Base-by-base conservation (phyloP, 2,888 invertebrate species). In the Polymixis flavicincta region DNA sequence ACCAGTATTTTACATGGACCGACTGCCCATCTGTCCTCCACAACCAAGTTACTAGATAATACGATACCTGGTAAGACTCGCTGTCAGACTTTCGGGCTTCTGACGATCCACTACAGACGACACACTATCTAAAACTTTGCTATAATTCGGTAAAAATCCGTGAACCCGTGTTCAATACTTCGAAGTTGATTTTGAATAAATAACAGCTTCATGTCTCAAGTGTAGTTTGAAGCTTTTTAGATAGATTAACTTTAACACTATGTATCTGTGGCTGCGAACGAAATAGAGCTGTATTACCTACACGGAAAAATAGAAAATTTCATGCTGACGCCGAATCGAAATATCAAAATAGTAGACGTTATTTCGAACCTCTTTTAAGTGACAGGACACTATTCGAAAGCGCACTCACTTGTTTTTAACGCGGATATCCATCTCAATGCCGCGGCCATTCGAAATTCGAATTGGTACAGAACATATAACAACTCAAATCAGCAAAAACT, bases 371-470 rank as follows among this genome's bases (percentile, higher is more conserved):
- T 67, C 37, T 11, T 11, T 66, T 11, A 45, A 17, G 4, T 45
- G 28, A 69, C 45, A 11, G 22, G 22, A 28, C 28, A 42, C 22
- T 42, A 52, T 69, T 71, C 9, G 22, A 54, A 68, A 25, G 70
- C 37, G 19, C 19, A 17, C 13, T 54, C 19, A 42, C 45, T 71
- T 70, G 67, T 69, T 69, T 48, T 45, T 17, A 45, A 45, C 42
- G n/a, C 13, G 1, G 19, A 37, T 61, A 25, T 14, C 6, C 9
- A 68, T 3, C 7, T 37, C 9, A 22, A 25, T 25, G 37, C n/a
- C 32, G 2, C 32, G 32, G 32, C 32, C 13, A 13, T 67, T 42
- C 67, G 37, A 60, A 67, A 25, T 37, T 19, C 25, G 3, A 59
- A 70, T 19, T 48, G 19, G 19, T 13, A 32, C 50, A 22, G 9